These are phyloP conservation scores for Lophotriccus pileatus DNA, from an alignment of 2,797 vertebrate genomes.

Conservation along the genomic window DNA sequence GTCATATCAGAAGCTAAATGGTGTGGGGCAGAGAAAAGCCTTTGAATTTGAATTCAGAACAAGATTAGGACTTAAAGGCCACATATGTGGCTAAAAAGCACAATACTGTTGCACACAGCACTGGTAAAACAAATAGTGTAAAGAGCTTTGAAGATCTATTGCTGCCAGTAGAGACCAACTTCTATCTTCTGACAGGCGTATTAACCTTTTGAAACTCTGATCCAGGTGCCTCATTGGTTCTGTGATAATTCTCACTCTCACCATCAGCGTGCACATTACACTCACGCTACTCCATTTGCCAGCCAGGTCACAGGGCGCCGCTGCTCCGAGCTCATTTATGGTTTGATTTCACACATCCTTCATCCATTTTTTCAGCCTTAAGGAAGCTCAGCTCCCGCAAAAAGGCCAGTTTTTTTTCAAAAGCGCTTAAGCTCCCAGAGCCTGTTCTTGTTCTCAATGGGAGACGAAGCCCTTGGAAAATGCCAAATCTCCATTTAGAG, in stretches of 20 bases:
- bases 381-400: not conserved
- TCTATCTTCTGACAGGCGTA: not conserved
- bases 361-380: not conserved
- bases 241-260: not conserved
- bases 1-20: not conserved
- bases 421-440: not conserved
- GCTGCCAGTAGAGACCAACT: not conserved
- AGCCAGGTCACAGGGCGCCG: not conserved
- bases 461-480: slow-evolving; percentile 8
- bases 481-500: slow-evolving; percentile 8
- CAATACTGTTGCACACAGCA: not conserved
- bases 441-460: not conserved
- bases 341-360: slow-evolving; percentile 3
- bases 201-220: slow-evolving; percentile 14
- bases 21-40: not conserved
- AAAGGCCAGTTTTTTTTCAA: not conserved
- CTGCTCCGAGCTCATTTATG: not conserved
- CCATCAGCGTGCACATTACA: fast-evolving
- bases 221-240: not conserved
- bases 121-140: slow-evolving; percentile 12
- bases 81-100: not conserved
- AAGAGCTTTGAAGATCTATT: not conserved
- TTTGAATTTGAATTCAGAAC: slow-evolving; percentile 26
- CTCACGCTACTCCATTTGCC: not conserved
- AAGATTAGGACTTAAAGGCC: slow-evolving; percentile 4